Base-by-base conservation (phyloP, 2,797 vertebrate species). In the Ataeniobius toweri region DNA sequence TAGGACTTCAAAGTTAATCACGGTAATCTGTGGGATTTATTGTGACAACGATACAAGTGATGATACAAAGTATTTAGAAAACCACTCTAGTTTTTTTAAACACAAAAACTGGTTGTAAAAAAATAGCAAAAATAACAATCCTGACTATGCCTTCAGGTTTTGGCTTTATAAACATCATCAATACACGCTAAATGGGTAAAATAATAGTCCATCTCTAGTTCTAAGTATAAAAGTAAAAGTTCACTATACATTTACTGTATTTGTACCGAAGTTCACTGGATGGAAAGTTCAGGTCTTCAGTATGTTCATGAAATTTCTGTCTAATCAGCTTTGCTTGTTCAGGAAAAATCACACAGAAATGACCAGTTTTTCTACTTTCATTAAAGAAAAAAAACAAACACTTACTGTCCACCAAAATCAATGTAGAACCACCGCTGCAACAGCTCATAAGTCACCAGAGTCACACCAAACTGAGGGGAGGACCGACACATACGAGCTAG, bases 371-470 rank as follows among this genome's bases (percentile, higher is more conserved):
- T 36, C 20, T 4, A 22, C 22, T 55, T 24, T 22, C 6, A n/a
- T 5, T 10, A 46, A 1, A 9, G 5, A 28, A 22, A 53, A 26
- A 5, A 56, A 76, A 1, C 51, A 46, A 0, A n/a, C 6, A 95
- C 98, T 98, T 96, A 99, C 98, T 95, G 95, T 96, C 98, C 98
- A 88, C 98, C 98, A 84, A 99, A 99, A 91, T 99, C 98, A 18
- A 99, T 50, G 59, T 98, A 97, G 84, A 99, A 95, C 98, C 98
- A 99, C 83, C 96, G 93, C 96, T 99, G 98, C 73, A 99, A 90
- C 76, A 99, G 97, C 88, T 99, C 98, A 0, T 99, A 99, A 72
- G 98, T 99, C 85, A 99, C 90, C 93, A 99, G 92, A 68, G 98
- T 99, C 78, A 99, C 98, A 58, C 97, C 98, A 76, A 99, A 99